Base-by-base conservation (phyloP, 2,888 invertebrate species). In the Lochmaea crataegi region DNA sequence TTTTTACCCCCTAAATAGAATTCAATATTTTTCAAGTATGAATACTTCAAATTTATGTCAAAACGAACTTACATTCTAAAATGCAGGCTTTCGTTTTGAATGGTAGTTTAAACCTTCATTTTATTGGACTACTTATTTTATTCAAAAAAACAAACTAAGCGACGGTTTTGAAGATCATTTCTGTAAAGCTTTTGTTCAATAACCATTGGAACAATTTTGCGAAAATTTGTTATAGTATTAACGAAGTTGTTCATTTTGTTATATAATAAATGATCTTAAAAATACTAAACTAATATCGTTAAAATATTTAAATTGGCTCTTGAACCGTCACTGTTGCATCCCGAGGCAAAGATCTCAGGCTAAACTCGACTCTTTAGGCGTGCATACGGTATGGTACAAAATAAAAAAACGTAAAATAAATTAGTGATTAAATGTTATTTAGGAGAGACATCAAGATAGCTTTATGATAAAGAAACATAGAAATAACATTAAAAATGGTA, bases 371-470 rank as follows among this genome's bases (percentile, higher is more conserved):
- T 57, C 58, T 56, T 58, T 38, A 26, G 16, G 14, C 12, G 38
- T 48, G 41, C 32, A 60, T 68, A 66, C 22, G 67, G 67, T 68
- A 57, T 41, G 48, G 67, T 68, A 68, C 67, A 58, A 58, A 68
- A 68, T 53, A 57, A 65, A 41, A 70, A 41, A 70, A 32, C 57
- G 16, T 42, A 45, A 70, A 72, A 68, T 64, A 72, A 72, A 68
- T 68, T 68, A 68, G 64, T 72, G 71, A 72, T 74, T 74, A 68
- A 71, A 48, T 53, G 65, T 74, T 74, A 74, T 74, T 74, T 71
- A 74, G 71, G 71, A 74, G 74, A 72, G 68, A 75, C 75, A 75
- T 75, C 75, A 70, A 72, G 75, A 75, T 75, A 75, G 57, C 56
- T 72, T 65, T 72, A 67, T 75, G 75, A 75, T 75, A 75, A 75